Evolutionary conservation across 2,113 vertebrate species (phyloP), one percentile per base, ranked within the genome.

Genomic region (Electrona antarctica): DNA sequence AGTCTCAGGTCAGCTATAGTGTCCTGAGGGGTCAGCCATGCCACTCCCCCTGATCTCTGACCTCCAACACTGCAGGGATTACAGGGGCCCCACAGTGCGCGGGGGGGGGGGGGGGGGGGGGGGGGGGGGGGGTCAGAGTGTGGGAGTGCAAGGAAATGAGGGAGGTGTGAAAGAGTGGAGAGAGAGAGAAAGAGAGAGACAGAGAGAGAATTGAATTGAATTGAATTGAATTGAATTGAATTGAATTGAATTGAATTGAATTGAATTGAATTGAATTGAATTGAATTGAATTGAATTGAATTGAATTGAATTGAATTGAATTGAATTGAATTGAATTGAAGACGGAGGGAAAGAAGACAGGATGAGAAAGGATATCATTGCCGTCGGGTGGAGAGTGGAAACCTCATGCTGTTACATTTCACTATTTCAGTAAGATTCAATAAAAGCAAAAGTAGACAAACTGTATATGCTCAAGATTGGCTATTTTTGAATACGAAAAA

Each of bases 61-160:
- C 83, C 89, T 76, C 60, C 82, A 83, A 87, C 86, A 80, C 67
- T 57, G 33, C 21, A 5, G 73, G 85, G 86, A 89, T 89, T 90
- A 89, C 11, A 33, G 83, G 78, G 83, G 73, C 78, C 79, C 64
- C 63, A 58, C 33, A 41, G 5, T 1, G 21, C 21, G 21, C 1
- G 21, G 21, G 21, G 21, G 21, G 21, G 21, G 21, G 21, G 21
- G 21, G 21, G 1, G 21, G 21, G 21, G 21, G 21, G 21, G 1
- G 21, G 21, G n/a, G 21, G 58, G 33, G 79, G 67, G 60, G 79
- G 72, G 78, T 58, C 56, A 28, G 73, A 52, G 56, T 41, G 64
- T 15, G 10, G 48, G 67, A 77, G 56, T 21, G 21, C 21, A 21
- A 21, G 21, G 21, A 21, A 21, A 21, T 41, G 64, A n/a, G 10